phyloP scores from a whole-genome alignment of 2,113 vertebrate genomes.

The Tringa solitaria region DNA sequence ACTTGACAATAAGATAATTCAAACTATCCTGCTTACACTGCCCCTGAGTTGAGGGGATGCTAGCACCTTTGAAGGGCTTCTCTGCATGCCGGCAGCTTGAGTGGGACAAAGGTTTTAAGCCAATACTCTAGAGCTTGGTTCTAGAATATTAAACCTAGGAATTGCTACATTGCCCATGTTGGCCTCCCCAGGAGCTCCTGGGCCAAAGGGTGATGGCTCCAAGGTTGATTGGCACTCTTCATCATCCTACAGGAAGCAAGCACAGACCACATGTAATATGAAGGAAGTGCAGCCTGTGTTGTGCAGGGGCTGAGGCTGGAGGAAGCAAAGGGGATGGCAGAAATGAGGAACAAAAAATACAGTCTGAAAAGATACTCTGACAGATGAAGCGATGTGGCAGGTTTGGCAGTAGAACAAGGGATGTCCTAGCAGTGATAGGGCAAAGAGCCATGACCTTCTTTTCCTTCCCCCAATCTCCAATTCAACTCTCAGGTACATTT shows the following conservation, averaged over 20 bases:
- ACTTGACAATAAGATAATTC: not conserved
- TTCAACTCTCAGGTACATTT: not conserved
- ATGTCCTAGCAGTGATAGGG: not conserved
- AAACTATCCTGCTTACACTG: rapidly evolving
- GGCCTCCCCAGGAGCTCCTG: not conserved
- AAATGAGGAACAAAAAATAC: not conserved
- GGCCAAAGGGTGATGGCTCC: not conserved
- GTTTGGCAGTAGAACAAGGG: not conserved
- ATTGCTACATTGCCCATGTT: rapidly evolving
- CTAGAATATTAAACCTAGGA: not conserved
- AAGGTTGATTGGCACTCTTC: not conserved
- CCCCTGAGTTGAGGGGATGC: not conserved
- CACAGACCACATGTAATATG: rapidly evolving
- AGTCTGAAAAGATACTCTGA: not conserved
- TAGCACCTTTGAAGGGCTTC: not conserved
- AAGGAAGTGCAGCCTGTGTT: not conserved
- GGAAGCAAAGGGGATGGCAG: not conserved
- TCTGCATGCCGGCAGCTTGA: not conserved
- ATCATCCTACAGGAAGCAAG: not conserved
- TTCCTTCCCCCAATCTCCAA: not conserved
- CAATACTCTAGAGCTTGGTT: not conserved
- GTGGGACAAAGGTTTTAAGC: not conserved
- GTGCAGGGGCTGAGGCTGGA: not conserved
- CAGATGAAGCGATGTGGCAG: not conserved
- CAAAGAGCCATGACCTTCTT: not conserved